Evolutionary conservation across 2,888 invertebrate species (phyloP).

Genomic region (Coleophora flavipennella): DNA sequence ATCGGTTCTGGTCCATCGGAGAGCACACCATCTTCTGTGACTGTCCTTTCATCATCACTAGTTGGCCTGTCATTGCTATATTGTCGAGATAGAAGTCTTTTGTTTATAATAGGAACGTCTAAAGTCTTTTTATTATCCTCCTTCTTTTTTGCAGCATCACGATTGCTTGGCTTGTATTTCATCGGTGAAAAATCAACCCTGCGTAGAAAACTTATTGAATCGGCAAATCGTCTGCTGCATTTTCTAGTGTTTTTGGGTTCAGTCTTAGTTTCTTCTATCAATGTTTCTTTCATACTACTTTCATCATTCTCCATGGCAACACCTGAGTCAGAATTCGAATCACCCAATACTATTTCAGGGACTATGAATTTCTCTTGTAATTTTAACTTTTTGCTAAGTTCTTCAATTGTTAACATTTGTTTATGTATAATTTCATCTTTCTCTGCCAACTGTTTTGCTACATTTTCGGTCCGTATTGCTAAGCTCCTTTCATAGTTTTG

Average conservation of each 20-base stretch:
- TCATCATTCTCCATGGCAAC: slow-evolving; percentile 58
- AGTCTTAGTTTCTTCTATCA: slow-evolving; percentile 34
- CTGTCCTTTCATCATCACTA: slow-evolving; percentile 49
- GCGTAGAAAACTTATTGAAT: slow-evolving; percentile 59
- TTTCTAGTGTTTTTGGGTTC: slow-evolving; percentile 51
- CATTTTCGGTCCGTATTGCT: slow-evolving; percentile 49
- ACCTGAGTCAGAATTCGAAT: slow-evolving; percentile 66
- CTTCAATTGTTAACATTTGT: slow-evolving; percentile 48
- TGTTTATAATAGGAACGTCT: slow-evolving; percentile 39
- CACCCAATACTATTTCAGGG: slow-evolving; percentile 50
- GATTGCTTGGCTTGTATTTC: slow-evolving; percentile 55
- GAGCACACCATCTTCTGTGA: slow-evolving; percentile 37
- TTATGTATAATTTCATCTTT: slow-evolving; percentile 56
- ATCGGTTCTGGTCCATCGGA: slow-evolving; percentile 46
- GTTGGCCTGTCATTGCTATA: slow-evolving; percentile 43
- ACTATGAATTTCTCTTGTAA: slow-evolving; percentile 30
- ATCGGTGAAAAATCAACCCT: slow-evolving; percentile 65
- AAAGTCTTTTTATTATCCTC: slow-evolving; percentile 51
- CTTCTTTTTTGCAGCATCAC: slow-evolving; percentile 47
- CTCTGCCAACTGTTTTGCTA: slow-evolving; percentile 50
- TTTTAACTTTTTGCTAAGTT: slow-evolving; percentile 45
- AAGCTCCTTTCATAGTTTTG: slow-evolving; percentile 62
- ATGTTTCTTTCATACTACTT: slow-evolving; percentile 33
- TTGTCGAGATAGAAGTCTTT: slow-evolving; percentile 36
- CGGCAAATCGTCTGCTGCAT: slow-evolving; percentile 58